A percentile compares a stretch with the other conserved stretches of the same genome.
These are phyloP conservation scores for Cardiocondyla obscurior DNA, from an alignment of 1,140 invertebrate genomes.

Conservation along the genomic window DNA sequence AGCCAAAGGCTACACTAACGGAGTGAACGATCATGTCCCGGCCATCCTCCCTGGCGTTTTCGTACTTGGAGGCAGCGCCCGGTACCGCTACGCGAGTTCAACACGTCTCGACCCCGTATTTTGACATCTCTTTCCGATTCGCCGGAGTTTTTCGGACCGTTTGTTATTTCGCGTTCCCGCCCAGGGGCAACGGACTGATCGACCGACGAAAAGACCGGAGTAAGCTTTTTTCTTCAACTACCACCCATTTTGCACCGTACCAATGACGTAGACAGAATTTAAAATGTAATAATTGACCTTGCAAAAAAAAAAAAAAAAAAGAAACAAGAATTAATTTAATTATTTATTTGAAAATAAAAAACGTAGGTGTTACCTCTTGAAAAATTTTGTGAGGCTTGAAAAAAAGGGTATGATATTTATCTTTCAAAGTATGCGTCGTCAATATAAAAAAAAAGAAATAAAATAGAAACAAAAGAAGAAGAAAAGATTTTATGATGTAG, in stretches of 20 bases:
- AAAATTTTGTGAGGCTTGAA: background rate
- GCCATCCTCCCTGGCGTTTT: slow-evolving; percentile 53
- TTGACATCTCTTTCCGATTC: slow-evolving; percentile 4
- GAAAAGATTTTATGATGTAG: background rate
- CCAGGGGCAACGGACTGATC: background rate
- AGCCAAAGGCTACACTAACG: slow-evolving; percentile 78
- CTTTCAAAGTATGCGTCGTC: too few species aligned
- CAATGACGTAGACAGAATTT: background rate
- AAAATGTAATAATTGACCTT: background rate
- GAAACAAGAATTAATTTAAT: too few species aligned
- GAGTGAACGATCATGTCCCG: slow-evolving; percentile 64
- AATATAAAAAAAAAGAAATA: background rate
- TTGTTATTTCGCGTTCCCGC: slow-evolving; percentile 14
- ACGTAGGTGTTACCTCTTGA: too few species aligned
- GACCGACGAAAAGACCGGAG: background rate
- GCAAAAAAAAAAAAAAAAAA: too few species aligned
- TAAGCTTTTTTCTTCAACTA: background rate
- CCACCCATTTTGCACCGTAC: background rate
- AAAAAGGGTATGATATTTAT: background rate
- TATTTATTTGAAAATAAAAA: too few species aligned
- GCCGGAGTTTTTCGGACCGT: slow-evolving; percentile 26
- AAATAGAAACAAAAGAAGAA: background rate
- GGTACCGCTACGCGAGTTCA: slow-evolving; percentile 62
- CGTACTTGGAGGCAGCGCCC: slow-evolving; percentile 28
- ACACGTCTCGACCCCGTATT: slow-evolving; percentile 60